Conservation (phyloP, 92 coral and sea anemone genomes). For the Galaxea fascicularis region DNA sequence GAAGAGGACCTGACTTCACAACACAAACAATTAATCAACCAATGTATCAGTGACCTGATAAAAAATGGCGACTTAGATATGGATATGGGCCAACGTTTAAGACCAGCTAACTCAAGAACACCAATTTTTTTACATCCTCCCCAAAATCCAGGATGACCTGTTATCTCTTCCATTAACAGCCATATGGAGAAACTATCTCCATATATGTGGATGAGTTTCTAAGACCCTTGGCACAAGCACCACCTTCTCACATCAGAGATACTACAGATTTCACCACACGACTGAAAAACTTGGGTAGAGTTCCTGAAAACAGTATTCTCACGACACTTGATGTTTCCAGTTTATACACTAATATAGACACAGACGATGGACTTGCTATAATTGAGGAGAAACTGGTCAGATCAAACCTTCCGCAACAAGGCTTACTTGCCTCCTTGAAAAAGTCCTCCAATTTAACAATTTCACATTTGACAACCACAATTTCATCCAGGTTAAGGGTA, state of each 20-base stretch:
- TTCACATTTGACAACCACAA: too few relatives aligned
- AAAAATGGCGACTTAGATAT: constrained; percentile 41
- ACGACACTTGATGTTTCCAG: constrained; percentile 44
- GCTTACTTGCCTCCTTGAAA: constrained; percentile 27
- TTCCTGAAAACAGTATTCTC: constrained; percentile 35
- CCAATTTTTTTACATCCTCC: constrained; percentile 46
- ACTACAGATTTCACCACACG: constrained; percentile 48
- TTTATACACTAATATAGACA: too few relatives aligned
- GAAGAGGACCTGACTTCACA: constrained; percentile 44
- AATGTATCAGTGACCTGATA: constrained; percentile 32
- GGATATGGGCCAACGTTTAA: constrained; percentile 31
- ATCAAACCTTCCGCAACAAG: constrained; percentile 27
- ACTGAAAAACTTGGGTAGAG: constrained; percentile 31
- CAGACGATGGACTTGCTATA: constrained; percentile 46
- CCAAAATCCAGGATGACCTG: constrained; percentile 49
- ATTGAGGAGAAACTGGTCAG: constrained; percentile 41
- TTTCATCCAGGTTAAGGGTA: too few relatives aligned
- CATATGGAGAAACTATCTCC: constrained; percentile 56
- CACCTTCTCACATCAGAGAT: constrained; percentile 50
- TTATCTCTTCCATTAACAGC: constrained; percentile 44
- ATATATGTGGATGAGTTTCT: constrained; percentile 53
- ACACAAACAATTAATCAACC: constrained; percentile 35
- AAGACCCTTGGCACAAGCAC: constrained; percentile 52
- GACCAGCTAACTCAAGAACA: constrained; percentile 40
- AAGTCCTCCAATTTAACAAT: constrained; percentile 44